Percentiles rank a stretch among this genome's conserved stretches.
Conservation (phyloP, 2,888 invertebrate genomes). For the Miltochrista miniata region DNA sequence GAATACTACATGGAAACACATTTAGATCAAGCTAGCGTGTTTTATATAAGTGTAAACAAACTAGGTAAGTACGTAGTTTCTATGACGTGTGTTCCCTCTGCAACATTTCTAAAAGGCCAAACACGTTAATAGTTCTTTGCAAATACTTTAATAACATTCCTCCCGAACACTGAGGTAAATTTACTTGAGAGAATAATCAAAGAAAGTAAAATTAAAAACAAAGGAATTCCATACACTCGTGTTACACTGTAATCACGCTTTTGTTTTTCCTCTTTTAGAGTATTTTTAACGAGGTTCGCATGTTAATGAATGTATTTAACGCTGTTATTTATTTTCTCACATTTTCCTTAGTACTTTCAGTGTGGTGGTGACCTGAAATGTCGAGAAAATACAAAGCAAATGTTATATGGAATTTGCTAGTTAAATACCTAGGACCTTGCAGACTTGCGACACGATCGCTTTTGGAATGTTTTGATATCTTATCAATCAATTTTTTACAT, state of each 20-base stretch:
- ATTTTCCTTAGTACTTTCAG: slow-evolving; percentile 30
- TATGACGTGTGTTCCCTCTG: too few species aligned
- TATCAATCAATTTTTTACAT: background rate
- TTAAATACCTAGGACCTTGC: slow-evolving; percentile 11
- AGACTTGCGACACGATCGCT: slow-evolving; percentile 14
- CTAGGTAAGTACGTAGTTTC: too few species aligned
- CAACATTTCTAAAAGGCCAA: background rate
- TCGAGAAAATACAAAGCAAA: slow-evolving; percentile 9
- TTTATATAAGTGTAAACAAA: background rate
- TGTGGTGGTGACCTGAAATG: slow-evolving; percentile 29
- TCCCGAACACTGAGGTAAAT: slow-evolving; percentile 3
- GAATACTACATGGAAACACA: background rate
- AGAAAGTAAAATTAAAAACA: slow-evolving; percentile 16
- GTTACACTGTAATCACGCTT: slow-evolving; percentile 34
- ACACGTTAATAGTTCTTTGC: background rate
- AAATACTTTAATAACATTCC: background rate
- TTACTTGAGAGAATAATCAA: slow-evolving; percentile 13
- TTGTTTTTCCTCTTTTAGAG: slow-evolving; percentile 15
- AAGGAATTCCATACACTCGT: slow-evolving; percentile 27
- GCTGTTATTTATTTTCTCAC: slow-evolving; percentile 33
- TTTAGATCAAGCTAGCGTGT: too few species aligned
- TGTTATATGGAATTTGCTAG: slow-evolving; percentile 13
- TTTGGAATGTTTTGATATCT: background rate
- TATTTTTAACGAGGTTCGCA: slow-evolving; percentile 38
- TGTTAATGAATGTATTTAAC: slow-evolving; percentile 42